Conservation (phyloP, 2,888 invertebrate species). For the Philaethria dido region DNA sequence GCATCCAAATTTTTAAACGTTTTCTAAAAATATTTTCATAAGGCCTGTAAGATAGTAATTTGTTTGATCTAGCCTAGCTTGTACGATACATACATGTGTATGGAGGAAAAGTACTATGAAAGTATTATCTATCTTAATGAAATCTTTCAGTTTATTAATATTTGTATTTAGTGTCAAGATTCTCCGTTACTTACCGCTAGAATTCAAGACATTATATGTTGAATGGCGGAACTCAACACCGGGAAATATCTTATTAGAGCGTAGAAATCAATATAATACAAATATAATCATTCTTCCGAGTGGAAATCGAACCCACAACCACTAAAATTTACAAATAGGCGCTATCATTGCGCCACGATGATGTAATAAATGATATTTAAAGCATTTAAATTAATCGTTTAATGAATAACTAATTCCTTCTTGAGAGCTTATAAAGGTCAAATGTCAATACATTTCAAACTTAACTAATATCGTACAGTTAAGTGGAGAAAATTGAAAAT, state of each 20-base stretch:
- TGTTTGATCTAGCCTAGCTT: conserved; percentile 38
- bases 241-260: no score
- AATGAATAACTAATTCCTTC: conserved; percentile 19
- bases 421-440: conserved; percentile 17
- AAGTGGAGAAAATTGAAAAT: neutral
- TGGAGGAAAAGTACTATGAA: conserved; percentile 1
- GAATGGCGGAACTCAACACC: no score
- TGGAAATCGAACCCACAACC: no score
- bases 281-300: no score
- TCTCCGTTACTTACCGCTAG: no score
- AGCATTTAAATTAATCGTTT: conserved; percentile 17
- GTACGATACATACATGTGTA: conserved; percentile 3
- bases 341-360: neutral
- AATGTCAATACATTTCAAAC: conserved; percentile 19
- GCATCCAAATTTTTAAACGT: no score
- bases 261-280: no score
- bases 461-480: conserved; percentile 9
- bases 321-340: no score
- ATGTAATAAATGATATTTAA: conserved; percentile 11
- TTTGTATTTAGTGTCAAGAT: no score
- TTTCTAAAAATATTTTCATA: conserved; percentile 40
- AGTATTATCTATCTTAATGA: neutral
- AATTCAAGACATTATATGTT: no score
- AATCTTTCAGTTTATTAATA: no score
- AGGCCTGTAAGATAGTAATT: conserved; percentile 40